A percentile compares a stretch with the other conserved stretches of the same genome.
These are phyloP conservation scores for Sigmodon hispidus DNA, from an alignment of 2,113 vertebrate species.

Conservation along the genomic window DNA sequence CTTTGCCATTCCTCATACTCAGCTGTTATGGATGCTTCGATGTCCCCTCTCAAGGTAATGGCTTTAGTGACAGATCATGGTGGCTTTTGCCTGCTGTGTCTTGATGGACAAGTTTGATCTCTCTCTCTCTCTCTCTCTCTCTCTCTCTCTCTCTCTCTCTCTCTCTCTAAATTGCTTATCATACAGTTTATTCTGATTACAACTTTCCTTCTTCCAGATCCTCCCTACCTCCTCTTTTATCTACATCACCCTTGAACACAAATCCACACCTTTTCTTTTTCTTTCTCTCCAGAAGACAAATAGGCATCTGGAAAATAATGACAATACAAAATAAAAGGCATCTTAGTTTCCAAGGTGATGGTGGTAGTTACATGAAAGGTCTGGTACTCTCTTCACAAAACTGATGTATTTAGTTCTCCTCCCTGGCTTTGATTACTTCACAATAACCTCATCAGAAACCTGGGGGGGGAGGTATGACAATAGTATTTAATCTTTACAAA, in stretches of 20 bases:
- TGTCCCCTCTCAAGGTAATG: background rate
- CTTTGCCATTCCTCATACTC: background rate
- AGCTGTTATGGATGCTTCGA: rapidly evolving
- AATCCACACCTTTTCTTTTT: background rate
- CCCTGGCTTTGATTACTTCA: background rate
- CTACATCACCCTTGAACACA: background rate
- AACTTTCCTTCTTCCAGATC: background rate
- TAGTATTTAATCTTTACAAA: background rate
- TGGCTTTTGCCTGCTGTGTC: background rate
- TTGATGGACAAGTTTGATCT: background rate
- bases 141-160: too few species aligned
- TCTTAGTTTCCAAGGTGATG: background rate
- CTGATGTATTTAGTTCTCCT: background rate
- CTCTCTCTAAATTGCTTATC: background rate
- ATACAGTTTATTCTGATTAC: background rate
- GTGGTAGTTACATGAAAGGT: background rate
- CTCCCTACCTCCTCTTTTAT: background rate
- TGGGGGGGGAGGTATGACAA: background rate
- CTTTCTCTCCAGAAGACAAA: background rate
- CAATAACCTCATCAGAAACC: background rate
- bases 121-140: background rate
- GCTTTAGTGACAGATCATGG: background rate
- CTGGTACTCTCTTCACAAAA: background rate
- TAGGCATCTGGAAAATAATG: background rate
- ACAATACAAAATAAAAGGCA: background rate